phyloP scores from a whole-genome alignment of 2,888 invertebrate genomes.

The Drepana falcataria region DNA sequence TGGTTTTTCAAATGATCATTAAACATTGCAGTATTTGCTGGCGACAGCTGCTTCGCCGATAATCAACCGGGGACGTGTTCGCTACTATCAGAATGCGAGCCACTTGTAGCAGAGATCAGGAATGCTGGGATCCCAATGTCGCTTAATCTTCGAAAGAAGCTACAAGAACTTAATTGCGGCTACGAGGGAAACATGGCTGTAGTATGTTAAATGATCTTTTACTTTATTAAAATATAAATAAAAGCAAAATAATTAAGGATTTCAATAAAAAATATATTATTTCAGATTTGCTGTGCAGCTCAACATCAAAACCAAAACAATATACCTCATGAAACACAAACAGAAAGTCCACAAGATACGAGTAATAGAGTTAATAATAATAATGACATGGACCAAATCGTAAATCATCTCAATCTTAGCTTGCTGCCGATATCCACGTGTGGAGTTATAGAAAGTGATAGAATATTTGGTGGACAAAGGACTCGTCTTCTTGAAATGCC shows the following conservation, averaged over 20 bases:
- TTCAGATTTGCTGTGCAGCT: constrained; percentile 40
- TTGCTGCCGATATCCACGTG: constrained; percentile 64
- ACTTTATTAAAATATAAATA: too few species aligned
- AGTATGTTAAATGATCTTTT: constrained; percentile 25
- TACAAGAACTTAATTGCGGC: constrained; percentile 47
- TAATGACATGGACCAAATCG: constrained; percentile 29
- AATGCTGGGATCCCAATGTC: constrained; percentile 49
- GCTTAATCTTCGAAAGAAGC: constrained; percentile 32
- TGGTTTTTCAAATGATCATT: too few species aligned
- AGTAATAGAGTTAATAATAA: constrained; percentile 5
- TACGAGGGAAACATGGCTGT: constrained; percentile 40
- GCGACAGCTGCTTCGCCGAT: constrained; percentile 28
- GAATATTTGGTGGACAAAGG: constrained; percentile 80
- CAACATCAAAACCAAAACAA: not conserved
- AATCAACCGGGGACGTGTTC: constrained; percentile 32
- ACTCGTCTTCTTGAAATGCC: constrained; percentile 83
- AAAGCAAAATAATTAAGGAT: too few species aligned
- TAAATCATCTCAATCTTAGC: constrained; percentile 38
- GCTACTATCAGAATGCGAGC: constrained; percentile 34
- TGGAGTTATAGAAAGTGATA: constrained; percentile 73
- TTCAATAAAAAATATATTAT: constrained; percentile 2
- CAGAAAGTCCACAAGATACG: not conserved
- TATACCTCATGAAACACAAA: not conserved
- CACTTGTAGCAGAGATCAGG: constrained; percentile 37
- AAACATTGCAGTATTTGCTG: constrained; percentile 25